Base-by-base conservation (phyloP, 2,888 invertebrate genomes). In the Heliconius sara region DNA sequence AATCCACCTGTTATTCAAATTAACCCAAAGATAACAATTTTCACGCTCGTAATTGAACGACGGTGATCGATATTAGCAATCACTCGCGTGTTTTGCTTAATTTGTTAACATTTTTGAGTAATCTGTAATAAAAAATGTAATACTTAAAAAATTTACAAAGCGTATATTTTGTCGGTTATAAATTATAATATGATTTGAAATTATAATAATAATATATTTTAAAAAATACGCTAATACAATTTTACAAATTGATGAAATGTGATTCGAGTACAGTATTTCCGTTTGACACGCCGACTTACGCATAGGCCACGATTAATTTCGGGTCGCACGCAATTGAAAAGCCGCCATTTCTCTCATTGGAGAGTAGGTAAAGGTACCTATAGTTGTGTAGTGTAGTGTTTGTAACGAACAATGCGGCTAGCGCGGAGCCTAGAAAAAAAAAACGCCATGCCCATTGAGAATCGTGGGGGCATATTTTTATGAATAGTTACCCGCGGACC, bases 401-500 rank as follows among this genome's bases (percentile, higher is more conserved):
- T n/a, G 27, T 13, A 22, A 39, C 74, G 63, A 68, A 78, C 78
- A 81, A 82, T 79, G 86, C 84, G 86, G 85, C 63, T 19, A 85
- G 85, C 81, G 84, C 85, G 72, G 80, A 84, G 71, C n/a, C 77
- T 80, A 79, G 80, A 76, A 34, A 34, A 30, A 89, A 89, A 88
- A 65, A 13, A 60, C 60, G 87, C 86, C 88, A 89, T 89, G 88
- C 88, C 90, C 93, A 93, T 93, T 94, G 91, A 93, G 92, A 87
- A 88, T 88, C 89, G 88, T 39, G 91, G 92, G 90, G 91, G 93
- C 91, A 91, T 91, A 93, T 91, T 93, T 93, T 93, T 94, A 94
- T 95, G 94, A 94, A 95, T 95, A 94, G 86, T 83, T 84, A 82
- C 82, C 90, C 86, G 88, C 25, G 65, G 75, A 75, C 74, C 74